Evolutionary conservation across 2,888 invertebrate species (phyloP).

Genomic region (Balanococcus diminutus): DNA sequence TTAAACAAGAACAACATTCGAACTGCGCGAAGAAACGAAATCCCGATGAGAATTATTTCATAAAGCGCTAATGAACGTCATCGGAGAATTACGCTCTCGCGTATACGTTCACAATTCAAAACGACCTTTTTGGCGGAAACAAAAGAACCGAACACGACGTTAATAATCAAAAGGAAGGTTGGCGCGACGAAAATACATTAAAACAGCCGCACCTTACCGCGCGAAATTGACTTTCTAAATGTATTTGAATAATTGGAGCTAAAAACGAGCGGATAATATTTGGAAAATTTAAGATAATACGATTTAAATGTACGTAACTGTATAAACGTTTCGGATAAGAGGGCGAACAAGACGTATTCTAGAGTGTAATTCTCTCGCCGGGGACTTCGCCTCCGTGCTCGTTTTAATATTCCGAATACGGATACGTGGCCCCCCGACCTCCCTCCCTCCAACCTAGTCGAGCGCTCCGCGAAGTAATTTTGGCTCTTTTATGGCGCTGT

Average conservation of each 20-base stretch:
- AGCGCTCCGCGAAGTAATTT: constrained; percentile 1
- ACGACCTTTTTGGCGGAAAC: not conserved
- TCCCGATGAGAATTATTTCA: not conserved
- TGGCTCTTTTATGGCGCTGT: constrained; percentile 39
- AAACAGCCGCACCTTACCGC: not conserved
- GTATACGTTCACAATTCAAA: not conserved
- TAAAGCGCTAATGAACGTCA: constrained; percentile 24
- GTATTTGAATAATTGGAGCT: constrained; percentile 35
- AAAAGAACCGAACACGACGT: not conserved
- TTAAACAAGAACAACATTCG: not conserved
- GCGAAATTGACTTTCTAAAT: constrained; percentile 13
- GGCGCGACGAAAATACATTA: constrained; percentile 14
- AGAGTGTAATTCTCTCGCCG: constrained; percentile 31
- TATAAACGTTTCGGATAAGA: constrained; percentile 11
- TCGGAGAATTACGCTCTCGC: not conserved
- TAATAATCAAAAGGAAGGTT: constrained; percentile 1
- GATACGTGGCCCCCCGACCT: not conserved
- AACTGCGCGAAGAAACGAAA: not conserved
- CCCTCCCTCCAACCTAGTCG: not conserved
- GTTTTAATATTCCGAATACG: constrained; percentile 38
- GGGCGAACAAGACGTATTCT: not conserved
- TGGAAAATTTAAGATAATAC: constrained; percentile 33
- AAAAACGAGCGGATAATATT: constrained; percentile 40
- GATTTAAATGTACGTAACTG: constrained; percentile 9
- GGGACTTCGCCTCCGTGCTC: too few relatives aligned